Percentiles rank a stretch among this genome's conserved stretches.
Evolutionary conservation across 2,113 vertebrate species (phyloP).

Genomic region (Tringa solitaria): DNA sequence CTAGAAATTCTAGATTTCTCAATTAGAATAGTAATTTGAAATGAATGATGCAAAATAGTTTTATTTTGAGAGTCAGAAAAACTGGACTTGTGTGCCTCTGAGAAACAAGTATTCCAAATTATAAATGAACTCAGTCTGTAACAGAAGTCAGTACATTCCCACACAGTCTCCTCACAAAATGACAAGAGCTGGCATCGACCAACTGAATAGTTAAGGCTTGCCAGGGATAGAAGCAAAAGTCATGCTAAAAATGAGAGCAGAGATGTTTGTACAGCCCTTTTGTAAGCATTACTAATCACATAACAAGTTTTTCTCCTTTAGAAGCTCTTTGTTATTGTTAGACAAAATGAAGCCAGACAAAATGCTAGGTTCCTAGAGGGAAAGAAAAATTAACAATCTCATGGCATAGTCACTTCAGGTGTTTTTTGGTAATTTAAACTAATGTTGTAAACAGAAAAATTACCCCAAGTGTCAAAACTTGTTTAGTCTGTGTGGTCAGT

Average conservation of each 20-base stretch:
- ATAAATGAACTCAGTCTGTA: background rate
- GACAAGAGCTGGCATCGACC: background rate
- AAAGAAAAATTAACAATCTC: background rate
- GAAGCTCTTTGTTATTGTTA: background rate
- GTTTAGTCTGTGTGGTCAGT: background rate
- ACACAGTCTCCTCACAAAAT: background rate
- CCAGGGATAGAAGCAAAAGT: background rate
- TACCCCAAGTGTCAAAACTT: background rate
- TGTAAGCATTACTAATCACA: background rate
- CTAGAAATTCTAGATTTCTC: background rate
- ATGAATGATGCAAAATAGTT: background rate
- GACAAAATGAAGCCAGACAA: background rate
- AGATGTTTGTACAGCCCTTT: background rate
- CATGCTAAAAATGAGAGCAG: background rate
- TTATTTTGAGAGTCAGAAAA: background rate
- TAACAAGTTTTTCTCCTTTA: background rate
- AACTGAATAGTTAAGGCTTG: background rate
- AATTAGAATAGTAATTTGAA: background rate
- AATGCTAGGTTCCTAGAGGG: background rate
- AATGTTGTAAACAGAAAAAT: background rate
- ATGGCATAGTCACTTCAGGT: background rate
- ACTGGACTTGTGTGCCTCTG: background rate
- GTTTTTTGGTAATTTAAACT: background rate
- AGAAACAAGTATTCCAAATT: background rate
- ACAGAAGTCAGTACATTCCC: background rate